Evolutionary conservation across 2,113 vertebrate genomes (phyloP), one percentile per base, ranked within the genome.

Genomic region (Puffinus mauretanicus): DNA sequence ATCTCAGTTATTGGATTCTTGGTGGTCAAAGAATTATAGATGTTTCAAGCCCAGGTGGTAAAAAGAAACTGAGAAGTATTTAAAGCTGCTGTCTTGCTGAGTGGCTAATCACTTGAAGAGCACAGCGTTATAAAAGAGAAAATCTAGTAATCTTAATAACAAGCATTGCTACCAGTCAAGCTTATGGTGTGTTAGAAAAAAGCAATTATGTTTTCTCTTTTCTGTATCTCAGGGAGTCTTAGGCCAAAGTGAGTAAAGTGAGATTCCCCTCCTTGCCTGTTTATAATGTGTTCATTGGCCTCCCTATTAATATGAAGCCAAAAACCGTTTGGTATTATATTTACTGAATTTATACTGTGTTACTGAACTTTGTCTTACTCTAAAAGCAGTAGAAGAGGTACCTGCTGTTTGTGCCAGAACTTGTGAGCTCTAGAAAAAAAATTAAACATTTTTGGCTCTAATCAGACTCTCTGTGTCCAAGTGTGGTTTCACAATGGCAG

Each of bases 401-500:
- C 62, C 19, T 70, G 38, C 9, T 79, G 12, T 47, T 91, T 82
- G n/a, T 76, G 58, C 71, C 78, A 80, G 78, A 85, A 76, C 52
- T 49, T 65, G 27, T 67, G 17, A 79, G 36, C 61, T 61, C 40
- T 80, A 76, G 30, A 83, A 79, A 95, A 80, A 78, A 64, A 42
- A 34, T 16, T 47, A 46, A 95, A 64, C 27, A 27, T 13, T 81
- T 13, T 81, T 79, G 58, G 54, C 62, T 77, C 40, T 77, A 57
- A 76, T 80, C 49, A 86, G 42, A 67, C 22, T 58, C 7, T 27
- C n/a, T 38, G 11, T 79, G 32, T 95, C n/a, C 66, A 71, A 95
- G 87, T 82, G 83, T 93, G 86, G 88, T 86, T 66, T 92, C 82
- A 80, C 47, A 47, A 65, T 90, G 78, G 60, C 73, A 90, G 40